A percentile compares a stretch with the other conserved stretches of the same genome.
These are phyloP conservation scores for Bovichtus diacanthus DNA, from an alignment of 2,797 vertebrate genomes.

Conservation along the genomic window DNA sequence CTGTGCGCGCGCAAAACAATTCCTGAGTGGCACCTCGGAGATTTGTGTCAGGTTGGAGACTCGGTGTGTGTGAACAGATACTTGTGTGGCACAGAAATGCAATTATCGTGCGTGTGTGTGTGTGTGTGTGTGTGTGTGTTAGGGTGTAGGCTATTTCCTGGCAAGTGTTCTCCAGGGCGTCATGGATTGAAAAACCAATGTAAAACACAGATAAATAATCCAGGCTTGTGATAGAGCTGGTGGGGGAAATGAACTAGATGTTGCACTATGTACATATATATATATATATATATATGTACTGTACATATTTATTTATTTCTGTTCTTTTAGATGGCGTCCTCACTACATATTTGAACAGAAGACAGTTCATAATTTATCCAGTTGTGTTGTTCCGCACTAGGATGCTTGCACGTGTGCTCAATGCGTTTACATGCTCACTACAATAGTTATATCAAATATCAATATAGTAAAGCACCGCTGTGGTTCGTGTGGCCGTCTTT, in stretches of 20 bases:
- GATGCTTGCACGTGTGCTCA: not conserved
- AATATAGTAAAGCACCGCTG: too few relatives aligned
- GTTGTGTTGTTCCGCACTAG: too few relatives aligned
- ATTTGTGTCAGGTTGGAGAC: constrained; percentile 9
- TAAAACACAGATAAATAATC: constrained; percentile 65
- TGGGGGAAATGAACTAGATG: constrained; percentile 41
- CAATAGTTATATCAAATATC: too few relatives aligned
- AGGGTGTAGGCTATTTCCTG: constrained; percentile 3
- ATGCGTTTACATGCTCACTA: not conserved
- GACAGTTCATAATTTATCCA: not conserved
- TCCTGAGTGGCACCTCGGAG: constrained; percentile 7
- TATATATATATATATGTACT: too few relatives aligned
- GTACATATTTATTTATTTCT: too few relatives aligned
- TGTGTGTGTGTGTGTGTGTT: too few relatives aligned
- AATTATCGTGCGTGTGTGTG: too few relatives aligned
- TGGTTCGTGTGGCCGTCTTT: not conserved
- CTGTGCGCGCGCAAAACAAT: not conserved
- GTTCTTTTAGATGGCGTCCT: too few relatives aligned
- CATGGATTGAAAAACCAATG: constrained; percentile 32
- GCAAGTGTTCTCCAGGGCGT: constrained; percentile 3
- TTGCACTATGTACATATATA: too few relatives aligned
- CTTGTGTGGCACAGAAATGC: not conserved
- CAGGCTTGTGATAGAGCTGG: constrained; percentile 41
- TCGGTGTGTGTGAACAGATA: not conserved
- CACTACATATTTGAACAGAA: too few relatives aligned